Evolutionary conservation across 2,888 invertebrate genomes (phyloP).

Genomic region (Clanis bilineata): DNA sequence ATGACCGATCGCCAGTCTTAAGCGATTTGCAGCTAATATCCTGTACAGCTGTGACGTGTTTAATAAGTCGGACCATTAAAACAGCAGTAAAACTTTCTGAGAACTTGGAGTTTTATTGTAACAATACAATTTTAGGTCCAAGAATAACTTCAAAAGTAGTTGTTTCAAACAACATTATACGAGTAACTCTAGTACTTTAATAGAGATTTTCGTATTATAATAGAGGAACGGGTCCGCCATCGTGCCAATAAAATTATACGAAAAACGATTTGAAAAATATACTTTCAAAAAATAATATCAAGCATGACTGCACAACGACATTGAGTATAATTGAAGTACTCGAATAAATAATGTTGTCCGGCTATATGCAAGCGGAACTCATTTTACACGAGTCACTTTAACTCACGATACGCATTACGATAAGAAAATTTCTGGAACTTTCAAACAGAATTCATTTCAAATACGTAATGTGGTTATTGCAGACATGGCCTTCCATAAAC

Average conservation of each 20-base stretch:
- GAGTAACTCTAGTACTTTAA: background rate
- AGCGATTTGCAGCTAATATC: slow-evolving; percentile 69
- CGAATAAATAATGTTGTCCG: slow-evolving; percentile 28
- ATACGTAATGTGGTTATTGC: slow-evolving; percentile 5
- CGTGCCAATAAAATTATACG: background rate
- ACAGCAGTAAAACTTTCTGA: slow-evolving; percentile 55
- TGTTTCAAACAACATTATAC: background rate
- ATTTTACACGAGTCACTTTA: slow-evolving; percentile 43
- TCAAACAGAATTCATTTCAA: slow-evolving; percentile 23
- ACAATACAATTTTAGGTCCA: slow-evolving; percentile 18
- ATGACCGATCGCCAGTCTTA: slow-evolving; percentile 57
- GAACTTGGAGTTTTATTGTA: slow-evolving; percentile 34
- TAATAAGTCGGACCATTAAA: slow-evolving; percentile 60
- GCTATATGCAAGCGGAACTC: slow-evolving; percentile 42
- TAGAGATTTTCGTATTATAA: background rate
- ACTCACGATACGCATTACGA: slow-evolving; percentile 29
- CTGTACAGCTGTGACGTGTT: slow-evolving; percentile 61
- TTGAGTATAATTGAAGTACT: slow-evolving; percentile 36
- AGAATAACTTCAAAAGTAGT: slow-evolving; percentile 7
- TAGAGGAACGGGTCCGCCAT: background rate
- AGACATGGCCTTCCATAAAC: background rate
- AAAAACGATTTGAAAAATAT: background rate
- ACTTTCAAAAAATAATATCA: slow-evolving; percentile 15
- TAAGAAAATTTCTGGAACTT: slow-evolving; percentile 37
- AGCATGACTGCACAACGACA: slow-evolving; percentile 26